Evolutionary conservation across 2,888 invertebrate species (phyloP).

Genomic region (Pemphredon lugubris): DNA sequence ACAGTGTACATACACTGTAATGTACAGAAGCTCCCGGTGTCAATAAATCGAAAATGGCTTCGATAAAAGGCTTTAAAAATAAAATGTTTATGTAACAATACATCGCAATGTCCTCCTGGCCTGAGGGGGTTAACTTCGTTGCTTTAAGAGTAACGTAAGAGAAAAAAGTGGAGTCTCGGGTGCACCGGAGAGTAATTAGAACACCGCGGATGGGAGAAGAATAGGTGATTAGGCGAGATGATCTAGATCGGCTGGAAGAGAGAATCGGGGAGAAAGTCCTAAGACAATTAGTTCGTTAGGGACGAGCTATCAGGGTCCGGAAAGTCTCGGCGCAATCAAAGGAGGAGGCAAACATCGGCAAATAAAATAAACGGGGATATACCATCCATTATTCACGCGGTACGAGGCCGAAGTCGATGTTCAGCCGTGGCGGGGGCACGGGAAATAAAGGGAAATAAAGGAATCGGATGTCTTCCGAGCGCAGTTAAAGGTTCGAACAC

Average conservation of each 20-base stretch:
- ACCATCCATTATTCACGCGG: slow-evolving; percentile 10
- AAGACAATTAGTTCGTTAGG: slow-evolving; percentile 43
- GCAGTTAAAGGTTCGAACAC: not conserved
- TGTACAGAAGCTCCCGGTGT: too few species aligned
- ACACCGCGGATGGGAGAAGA: not conserved
- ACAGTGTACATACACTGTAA: too few species aligned
- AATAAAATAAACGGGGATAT: slow-evolving; percentile 1
- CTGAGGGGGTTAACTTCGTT: too few species aligned
- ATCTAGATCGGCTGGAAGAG: not conserved
- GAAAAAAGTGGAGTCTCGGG: too few species aligned
- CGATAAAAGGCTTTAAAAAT: too few species aligned
- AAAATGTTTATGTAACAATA: too few species aligned
- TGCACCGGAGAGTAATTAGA: slow-evolving; percentile 5
- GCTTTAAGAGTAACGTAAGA: too few species aligned
- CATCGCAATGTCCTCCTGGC: too few species aligned
- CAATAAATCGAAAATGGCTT: too few species aligned
- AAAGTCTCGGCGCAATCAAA: slow-evolving; percentile 12
- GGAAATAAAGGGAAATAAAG: slow-evolving; percentile 25
- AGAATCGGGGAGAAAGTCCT: slow-evolving; percentile 3
- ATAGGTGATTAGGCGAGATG: slow-evolving; percentile 32
- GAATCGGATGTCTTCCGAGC: slow-evolving; percentile 18
- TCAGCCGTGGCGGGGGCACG: not conserved
- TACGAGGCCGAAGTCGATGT: slow-evolving; percentile 1
- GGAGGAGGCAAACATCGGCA: not conserved
- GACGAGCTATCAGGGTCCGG: not conserved